Evolutionary conservation across 2,888 invertebrate species (phyloP).

Genomic region (Nasonovia ribisnigri): DNA sequence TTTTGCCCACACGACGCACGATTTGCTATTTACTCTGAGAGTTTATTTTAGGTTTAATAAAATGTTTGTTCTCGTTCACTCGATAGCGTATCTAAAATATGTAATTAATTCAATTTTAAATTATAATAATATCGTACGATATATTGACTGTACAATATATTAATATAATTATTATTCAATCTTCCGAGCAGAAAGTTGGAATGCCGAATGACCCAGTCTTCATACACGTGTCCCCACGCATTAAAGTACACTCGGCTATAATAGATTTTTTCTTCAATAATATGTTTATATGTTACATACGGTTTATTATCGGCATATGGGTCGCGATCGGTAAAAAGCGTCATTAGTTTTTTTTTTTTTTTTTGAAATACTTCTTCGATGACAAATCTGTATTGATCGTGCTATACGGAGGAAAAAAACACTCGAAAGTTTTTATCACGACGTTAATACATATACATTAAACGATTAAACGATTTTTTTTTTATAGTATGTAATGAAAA

Average conservation of each 20-base stretch:
- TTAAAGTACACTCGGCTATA: not conserved
- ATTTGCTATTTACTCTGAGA: not conserved
- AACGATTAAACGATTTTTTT: conserved; percentile 16
- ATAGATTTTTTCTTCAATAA: not conserved
- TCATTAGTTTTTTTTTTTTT: not conserved
- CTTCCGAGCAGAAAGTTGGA: not conserved
- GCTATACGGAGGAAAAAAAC: not conserved
- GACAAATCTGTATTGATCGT: not conserved
- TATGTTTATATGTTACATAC: not conserved
- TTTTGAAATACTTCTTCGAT: not conserved
- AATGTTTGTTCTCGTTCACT: not conserved
- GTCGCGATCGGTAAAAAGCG: not conserved
- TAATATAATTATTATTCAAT: not conserved
- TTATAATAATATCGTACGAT: not conserved
- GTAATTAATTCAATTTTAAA: not conserved
- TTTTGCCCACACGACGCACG: not conserved
- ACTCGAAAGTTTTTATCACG: not conserved
- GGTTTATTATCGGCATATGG: not conserved
- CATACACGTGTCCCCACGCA: not conserved
- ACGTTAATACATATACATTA: not conserved
- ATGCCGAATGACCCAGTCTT: not conserved
- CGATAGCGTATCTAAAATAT: not conserved
- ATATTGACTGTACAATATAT: not conserved
- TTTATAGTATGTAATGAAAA: not conserved
- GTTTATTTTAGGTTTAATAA: not conserved